Base-by-base conservation (phyloP, 2,797 vertebrate genomes). In the Scomberomorus guttatus region DNA sequence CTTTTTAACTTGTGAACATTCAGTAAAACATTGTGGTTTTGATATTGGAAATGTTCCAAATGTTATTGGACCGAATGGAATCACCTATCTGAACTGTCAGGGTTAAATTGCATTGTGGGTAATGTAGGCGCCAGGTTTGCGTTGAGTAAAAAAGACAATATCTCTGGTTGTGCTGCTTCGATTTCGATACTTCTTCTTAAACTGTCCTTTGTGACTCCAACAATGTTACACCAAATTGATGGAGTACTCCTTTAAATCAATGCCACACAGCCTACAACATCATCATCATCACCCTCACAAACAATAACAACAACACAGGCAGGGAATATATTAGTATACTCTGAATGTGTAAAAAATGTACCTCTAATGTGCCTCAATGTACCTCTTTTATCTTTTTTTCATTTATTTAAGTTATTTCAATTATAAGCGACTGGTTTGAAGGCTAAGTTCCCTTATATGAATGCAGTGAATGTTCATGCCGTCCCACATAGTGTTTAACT, bases 401-500 rank as follows among this genome's bases (percentile, higher is more conserved):
- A 39, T 8, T 22, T 22, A 14, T 71, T 25, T 48, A 55, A 65
- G 15, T 75, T 59, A 57, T 25, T 61, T 59, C 58, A 76, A 51
- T 80, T 86, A 81, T 54, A 68, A 61, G 52, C 22, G 15, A n/a
- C 60, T 25, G 74, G 24, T 62, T 77, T 82, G 39, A 11, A 37
- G 34, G 34, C 34, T 77, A 59, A 62, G 46, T 34, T 81, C 61
- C 81, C 39, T 20, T 67, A 73, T 59, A 64, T 29, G 20, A 65
- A 55, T 32, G 27, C 50, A 24, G 59, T 60, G 44, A 82, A 64
- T 20, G 75, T 72, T 81, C 51, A 55, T 32, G 61, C 77, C 76
- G 84, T 83, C 75, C 61, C 52, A 77, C 73, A 75, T 61, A 68
- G 72, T 51, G 80, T 48, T 55, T 54, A 80, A 85, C 79, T 44